phyloP scores from a whole-genome alignment of 2,797 vertebrate genomes.

The Alca torda region DNA sequence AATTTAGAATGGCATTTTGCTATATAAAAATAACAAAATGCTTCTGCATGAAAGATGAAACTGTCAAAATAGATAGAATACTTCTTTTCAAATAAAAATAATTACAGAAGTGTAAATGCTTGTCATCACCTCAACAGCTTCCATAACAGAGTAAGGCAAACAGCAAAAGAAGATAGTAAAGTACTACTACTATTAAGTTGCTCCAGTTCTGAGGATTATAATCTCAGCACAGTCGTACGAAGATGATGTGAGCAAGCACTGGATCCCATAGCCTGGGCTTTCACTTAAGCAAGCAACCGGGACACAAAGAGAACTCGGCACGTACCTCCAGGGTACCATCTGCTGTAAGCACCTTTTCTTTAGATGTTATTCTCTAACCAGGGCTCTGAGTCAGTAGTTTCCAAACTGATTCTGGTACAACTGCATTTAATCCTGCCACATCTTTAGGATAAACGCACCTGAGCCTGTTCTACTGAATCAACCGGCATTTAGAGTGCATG shows the following conservation, averaged over 20 bases:
- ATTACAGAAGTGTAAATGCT: background rate
- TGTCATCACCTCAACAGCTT: background rate
- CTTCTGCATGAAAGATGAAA: background rate
- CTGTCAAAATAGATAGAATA: background rate
- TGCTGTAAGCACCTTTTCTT: background rate
- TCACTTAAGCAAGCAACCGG: background rate
- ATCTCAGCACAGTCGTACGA: rapidly evolving
- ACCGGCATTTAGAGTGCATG: background rate
- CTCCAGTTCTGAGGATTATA: background rate
- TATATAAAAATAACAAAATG: background rate
- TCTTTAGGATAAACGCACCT: background rate
- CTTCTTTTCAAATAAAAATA: background rate
- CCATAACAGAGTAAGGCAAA: background rate
- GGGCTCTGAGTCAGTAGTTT: background rate
- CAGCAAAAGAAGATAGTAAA: background rate
- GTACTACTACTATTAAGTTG: background rate
- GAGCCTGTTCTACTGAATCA: background rate
- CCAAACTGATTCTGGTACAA: background rate
- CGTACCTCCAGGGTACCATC: background rate
- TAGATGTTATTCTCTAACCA: background rate
- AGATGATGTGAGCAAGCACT: background rate
- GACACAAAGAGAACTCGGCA: background rate
- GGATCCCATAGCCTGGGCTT: background rate
- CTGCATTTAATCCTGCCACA: background rate
- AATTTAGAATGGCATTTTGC: background rate